A percentile compares a stretch with the other conserved stretches of the same genome.
Evolutionary conservation across 2,888 invertebrate genomes (phyloP).

Genomic region (Parnassius smintheus): DNA sequence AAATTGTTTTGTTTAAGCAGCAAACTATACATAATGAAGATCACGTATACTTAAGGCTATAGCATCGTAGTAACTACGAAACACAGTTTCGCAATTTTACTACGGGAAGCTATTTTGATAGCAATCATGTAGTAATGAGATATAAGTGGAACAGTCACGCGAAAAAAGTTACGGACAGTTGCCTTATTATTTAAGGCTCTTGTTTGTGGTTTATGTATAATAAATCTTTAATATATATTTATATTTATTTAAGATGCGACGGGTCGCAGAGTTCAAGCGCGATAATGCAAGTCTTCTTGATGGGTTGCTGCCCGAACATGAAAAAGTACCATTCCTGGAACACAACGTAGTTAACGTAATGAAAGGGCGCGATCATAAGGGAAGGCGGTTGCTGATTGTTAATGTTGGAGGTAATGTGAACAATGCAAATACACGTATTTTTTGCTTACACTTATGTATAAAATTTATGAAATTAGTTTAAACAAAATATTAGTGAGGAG

Average conservation of each 20-base stretch:
- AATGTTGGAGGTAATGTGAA: constrained; percentile 85
- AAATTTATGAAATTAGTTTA: no score
- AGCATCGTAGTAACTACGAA: constrained; percentile 7
- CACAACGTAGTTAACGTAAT: constrained; percentile 89
- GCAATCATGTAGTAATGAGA: constrained; percentile 33
- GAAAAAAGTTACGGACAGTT: constrained; percentile 32
- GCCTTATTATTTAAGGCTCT: constrained; percentile 12
- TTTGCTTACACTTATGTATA: no score
- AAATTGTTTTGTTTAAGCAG: constrained; percentile 19
- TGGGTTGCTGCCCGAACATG: constrained; percentile 84
- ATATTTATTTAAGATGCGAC: constrained; percentile 83
- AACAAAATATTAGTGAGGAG: no score
- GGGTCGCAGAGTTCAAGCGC: constrained; percentile 87
- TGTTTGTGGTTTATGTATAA: constrained; percentile 12
- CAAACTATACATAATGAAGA: constrained; percentile 10
- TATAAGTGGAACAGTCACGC: constrained; percentile 32
- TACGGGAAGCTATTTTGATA: constrained; percentile 35
- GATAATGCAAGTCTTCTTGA: constrained; percentile 84
- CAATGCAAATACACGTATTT: no score
- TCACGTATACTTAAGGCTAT: background rate
- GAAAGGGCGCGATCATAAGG: constrained; percentile 87
- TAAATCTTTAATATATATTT: constrained; percentile 18
- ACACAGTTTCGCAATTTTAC: constrained; percentile 29
- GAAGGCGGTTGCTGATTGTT: constrained; percentile 87
- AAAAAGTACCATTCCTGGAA: constrained; percentile 85